These are phyloP conservation scores for Trimorus sp. DNA, from an alignment of 2,888 invertebrate species.

Conservation along the genomic window DNA sequence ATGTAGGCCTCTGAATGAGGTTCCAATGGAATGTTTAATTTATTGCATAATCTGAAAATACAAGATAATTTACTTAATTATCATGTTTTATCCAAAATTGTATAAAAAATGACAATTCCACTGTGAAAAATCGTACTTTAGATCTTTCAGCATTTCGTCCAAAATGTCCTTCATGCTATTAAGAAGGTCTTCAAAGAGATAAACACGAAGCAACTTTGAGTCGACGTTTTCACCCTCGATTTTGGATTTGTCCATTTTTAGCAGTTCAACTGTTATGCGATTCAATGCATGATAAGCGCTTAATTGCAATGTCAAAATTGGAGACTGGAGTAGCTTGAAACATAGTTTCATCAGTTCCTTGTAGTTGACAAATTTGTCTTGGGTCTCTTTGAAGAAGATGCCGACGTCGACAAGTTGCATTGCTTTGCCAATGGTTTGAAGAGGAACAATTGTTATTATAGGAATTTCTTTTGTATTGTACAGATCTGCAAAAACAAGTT, in stretches of 20 bases:
- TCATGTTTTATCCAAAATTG: too few relatives aligned
- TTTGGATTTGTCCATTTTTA: conserved; percentile 81
- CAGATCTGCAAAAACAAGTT: conserved; percentile 62
- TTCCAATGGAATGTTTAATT: conserved; percentile 83
- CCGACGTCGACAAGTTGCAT: conserved; percentile 73
- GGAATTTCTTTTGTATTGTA: conserved; percentile 70
- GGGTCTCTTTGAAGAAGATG: conserved; percentile 69
- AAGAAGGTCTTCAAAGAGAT: conserved; percentile 81
- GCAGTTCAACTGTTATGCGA: conserved; percentile 80
- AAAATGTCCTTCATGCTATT: conserved; percentile 82
- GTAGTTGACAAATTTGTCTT: conserved; percentile 53
- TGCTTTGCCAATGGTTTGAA: conserved; percentile 76
- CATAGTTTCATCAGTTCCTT: conserved; percentile 77
- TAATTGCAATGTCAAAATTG: conserved; percentile 81
- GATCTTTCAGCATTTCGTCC: conserved; percentile 83
- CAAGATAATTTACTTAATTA: conserved; percentile 35
- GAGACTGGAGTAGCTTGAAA: conserved; percentile 80
- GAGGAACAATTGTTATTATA: conserved; percentile 68
- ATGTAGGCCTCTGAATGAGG: conserved; percentile 84
- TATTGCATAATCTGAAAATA: conserved; percentile 46
- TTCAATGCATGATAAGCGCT: conserved; percentile 82
- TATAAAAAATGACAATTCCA: too few relatives aligned
- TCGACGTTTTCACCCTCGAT: conserved; percentile 81
- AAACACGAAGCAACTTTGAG: conserved; percentile 80
- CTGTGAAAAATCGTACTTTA: conserved; percentile 79